Base-by-base conservation (phyloP, 2,888 invertebrate genomes). In the Epinotia demarniana region DNA sequence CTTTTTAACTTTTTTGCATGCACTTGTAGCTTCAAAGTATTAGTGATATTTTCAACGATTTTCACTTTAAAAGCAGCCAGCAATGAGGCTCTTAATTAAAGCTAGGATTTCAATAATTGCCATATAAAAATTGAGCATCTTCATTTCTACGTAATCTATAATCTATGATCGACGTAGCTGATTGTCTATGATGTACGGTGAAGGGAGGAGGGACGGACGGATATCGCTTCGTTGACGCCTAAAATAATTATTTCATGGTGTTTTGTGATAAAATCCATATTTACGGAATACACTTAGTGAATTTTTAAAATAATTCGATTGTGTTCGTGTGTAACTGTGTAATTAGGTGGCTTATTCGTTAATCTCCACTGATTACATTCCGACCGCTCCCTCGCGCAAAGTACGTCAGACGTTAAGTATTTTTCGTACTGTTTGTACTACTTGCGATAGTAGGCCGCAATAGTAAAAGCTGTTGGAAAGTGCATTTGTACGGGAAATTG, bases 381-480 rank as follows among this genome's bases (percentile, higher is more conserved):
- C 88, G 93, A 91, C 93, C 93, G 93, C 93, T 94, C 93, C 93
- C 93, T 89, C 85, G 89, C 89, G 88, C 89, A 88, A 86, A 89
- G 90, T 90, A 92, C 92, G 92, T 92, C 91, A 90, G 88, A 90
- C 88, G 84, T 86, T 85, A 87, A 90, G 88, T 92, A 92, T 92
- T 92, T 91, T 92, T 93, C 92, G 90, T 93, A 91, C 89, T 87
- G 91, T 90, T 92, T 91, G 91, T 92, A 91, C 92, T 91, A 92
- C 91, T 92, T 89, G 88, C 87, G 84, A 85, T 89, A 90, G 87
- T 89, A 89, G 90, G 87, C 88, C 89, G 89, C 86, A 89, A 89
- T 93, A 93, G 92, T 93, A 93, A 92, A 93, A 93, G 93, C 92
- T 92, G 89, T 93, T 93, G 92, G 93, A 93, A 93, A 93, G 93